Evolutionary conservation across 2,113 vertebrate genomes (phyloP), one percentile per base, ranked within the genome.

Genomic region (Romanogobio albipinnatus): DNA sequence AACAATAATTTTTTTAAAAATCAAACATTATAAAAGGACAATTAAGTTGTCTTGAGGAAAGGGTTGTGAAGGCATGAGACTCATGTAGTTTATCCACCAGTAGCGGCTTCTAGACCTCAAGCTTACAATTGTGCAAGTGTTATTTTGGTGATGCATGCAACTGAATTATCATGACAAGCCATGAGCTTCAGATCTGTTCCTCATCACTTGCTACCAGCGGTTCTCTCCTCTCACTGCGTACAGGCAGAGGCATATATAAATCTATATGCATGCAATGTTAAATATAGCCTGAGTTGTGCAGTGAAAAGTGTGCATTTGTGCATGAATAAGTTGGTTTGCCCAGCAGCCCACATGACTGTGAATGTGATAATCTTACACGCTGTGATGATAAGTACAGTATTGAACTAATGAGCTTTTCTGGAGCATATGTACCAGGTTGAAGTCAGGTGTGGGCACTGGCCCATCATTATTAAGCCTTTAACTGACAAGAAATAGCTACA

Each of bases 391-490:
- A 93, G 90, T 91, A 87, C 89, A 92, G 91, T 93, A 93, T 94
- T 92, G 92, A 92, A 93, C 91, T 93, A 94, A 94, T 94, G 93
- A 94, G 92, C 93, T 94, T 93, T 94, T 92, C 92, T 91, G 90
- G 90, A 92, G 90, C 92, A 92, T 87, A 91, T 91, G 90, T 91
- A 91, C 90, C 90, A 83, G 82, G 70, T 15, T 84, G 88, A 91
- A 90, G 36, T 84, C 86, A 90, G 73, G 58, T 24, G 29, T 53
- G 29, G 45, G 53, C 26, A 58, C 86, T 86, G 88, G 90, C 83
- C 90, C 87, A 92, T 91, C 90, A 92, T 91, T 92, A 89, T 89
- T 90, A 86, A 88, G 88, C 89, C 85, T 86, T 85, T 90, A 29
- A 62, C 5, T 77, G 4, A 19, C 29, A 36, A 9, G 53, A 39